phyloP scores from a whole-genome alignment of 2,888 invertebrate species.

The Dorcus hopei region DNA sequence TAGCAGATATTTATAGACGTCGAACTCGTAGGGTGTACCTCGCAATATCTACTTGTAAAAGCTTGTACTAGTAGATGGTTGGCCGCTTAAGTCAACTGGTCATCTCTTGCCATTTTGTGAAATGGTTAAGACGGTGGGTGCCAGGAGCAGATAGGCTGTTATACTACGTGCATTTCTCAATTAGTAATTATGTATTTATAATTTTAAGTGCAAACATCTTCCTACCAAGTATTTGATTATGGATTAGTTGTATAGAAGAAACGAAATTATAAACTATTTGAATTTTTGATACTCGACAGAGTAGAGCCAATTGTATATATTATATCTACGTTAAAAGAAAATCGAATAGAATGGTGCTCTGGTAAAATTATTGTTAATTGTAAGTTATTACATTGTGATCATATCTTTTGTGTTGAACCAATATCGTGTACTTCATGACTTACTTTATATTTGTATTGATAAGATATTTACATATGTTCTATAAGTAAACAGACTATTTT shows the following conservation, averaged over 20 bases:
- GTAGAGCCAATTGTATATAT: conserved; percentile 25
- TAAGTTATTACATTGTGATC: conserved; percentile 49
- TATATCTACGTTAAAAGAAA: conserved; percentile 23
- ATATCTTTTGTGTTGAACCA: conserved; percentile 38
- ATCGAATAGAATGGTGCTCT: conserved; percentile 49
- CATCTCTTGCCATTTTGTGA: conserved; percentile 46
- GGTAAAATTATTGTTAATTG: conserved; percentile 30
- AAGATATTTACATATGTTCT: conserved; percentile 35
- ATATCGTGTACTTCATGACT: conserved; percentile 26
- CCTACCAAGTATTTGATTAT: conserved; percentile 50
- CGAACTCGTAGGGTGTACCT: conserved; percentile 43
- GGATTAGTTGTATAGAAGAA: conserved; percentile 34
- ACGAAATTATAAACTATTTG: conserved; percentile 33
- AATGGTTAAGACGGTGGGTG: conserved; percentile 41
- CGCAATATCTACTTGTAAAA: conserved; percentile 40
- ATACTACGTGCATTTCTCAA: conserved; percentile 40
- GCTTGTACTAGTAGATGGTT: conserved; percentile 38
- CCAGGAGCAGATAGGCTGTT: conserved; percentile 44
- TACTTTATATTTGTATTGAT: conserved; percentile 17
- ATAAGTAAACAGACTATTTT: conserved; percentile 39
- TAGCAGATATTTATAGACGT: conserved; percentile 19
- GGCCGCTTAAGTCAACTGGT: conserved; percentile 36
- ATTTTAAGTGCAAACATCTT: conserved; percentile 47
- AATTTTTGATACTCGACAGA: conserved; percentile 26
- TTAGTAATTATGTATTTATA: conserved; percentile 25